These are phyloP conservation scores for Cosmopolites sordidus DNA, from an alignment of 2,888 invertebrate species.

Conservation along the genomic window DNA sequence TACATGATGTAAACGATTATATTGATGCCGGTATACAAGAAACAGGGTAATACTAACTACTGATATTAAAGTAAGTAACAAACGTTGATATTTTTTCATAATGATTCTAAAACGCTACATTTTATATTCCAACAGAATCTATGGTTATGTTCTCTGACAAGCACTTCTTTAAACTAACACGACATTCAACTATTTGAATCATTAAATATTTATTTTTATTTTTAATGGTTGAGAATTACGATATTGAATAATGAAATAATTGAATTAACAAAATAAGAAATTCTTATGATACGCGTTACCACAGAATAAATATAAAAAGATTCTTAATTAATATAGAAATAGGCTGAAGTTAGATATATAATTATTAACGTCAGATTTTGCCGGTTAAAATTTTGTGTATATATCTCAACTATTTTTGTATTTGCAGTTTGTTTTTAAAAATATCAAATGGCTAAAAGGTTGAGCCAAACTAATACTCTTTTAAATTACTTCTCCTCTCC, in stretches of 20 bases:
- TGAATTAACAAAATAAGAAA: too few relatives aligned
- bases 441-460: constrained; percentile 22
- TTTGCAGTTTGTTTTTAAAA: neutral
- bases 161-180: too few relatives aligned
- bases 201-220: too few relatives aligned
- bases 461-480: constrained; percentile 23
- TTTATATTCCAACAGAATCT: too few relatives aligned
- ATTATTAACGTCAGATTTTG: constrained; percentile 2
- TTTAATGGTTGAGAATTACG: too few relatives aligned
- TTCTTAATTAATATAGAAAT: too few relatives aligned
- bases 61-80: constrained; percentile 67
- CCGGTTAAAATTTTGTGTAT: neutral
- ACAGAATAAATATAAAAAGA: too few relatives aligned
- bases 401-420: neutral
- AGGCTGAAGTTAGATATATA: too few relatives aligned
- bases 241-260: too few relatives aligned
- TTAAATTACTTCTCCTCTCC: constrained; percentile 29
- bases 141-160: too few relatives aligned
- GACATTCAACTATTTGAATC: too few relatives aligned
- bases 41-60: constrained; percentile 68
- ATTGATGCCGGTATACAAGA: constrained; percentile 80
- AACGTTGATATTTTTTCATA: constrained; percentile 84
- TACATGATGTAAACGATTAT: constrained; percentile 76
- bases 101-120: neutral
- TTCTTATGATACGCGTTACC: too few relatives aligned